A percentile compares a stretch with the other conserved stretches of the same genome.
These are phyloP conservation scores for Seira ritae DNA, from an alignment of 2,888 invertebrate genomes.

Conservation along the genomic window DNA sequence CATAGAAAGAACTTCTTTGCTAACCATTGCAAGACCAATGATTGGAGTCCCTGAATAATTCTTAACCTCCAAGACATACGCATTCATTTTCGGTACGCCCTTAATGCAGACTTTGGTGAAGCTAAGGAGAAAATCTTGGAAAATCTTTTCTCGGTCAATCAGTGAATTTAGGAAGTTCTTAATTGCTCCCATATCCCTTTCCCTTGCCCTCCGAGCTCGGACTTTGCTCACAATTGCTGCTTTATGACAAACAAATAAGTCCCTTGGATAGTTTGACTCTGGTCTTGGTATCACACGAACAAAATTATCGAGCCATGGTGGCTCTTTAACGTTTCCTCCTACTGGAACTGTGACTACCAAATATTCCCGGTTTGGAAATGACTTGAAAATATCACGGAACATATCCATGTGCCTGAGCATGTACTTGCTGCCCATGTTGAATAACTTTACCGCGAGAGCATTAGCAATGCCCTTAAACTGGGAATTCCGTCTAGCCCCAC, in stretches of 20 bases:
- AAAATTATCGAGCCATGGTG: conserved; percentile 80
- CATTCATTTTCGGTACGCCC: conserved; percentile 29
- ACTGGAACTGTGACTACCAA: conserved; percentile 80
- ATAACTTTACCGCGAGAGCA: conserved; percentile 81
- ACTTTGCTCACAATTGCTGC: conserved; percentile 54
- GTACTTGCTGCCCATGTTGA: conserved; percentile 52
- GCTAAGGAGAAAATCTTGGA: conserved; percentile 56
- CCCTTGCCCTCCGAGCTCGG: conserved; percentile 55
- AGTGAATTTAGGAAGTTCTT: conserved; percentile 59
- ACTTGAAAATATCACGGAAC: conserved; percentile 82
- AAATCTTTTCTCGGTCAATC: conserved; percentile 63
- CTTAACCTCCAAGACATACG: conserved; percentile 63
- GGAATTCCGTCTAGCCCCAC: conserved; percentile 24
- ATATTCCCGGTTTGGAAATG: conserved; percentile 82
- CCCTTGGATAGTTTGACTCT: conserved; percentile 60
- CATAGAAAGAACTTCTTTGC: conserved; percentile 75
- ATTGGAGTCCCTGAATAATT: conserved; percentile 53
- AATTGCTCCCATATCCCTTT: conserved; percentile 57
- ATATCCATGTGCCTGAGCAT: conserved; percentile 76
- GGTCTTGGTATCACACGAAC: conserved; percentile 74
- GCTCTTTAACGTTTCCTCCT: conserved; percentile 76
- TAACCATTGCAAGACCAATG: conserved; percentile 67
- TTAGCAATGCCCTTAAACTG: conserved; percentile 77
- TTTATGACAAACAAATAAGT: conserved; percentile 68
- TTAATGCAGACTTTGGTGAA: conserved; percentile 10